Evolutionary conservation across 2,888 invertebrate genomes (phyloP).

Genomic region (Drosophila rubida): DNA sequence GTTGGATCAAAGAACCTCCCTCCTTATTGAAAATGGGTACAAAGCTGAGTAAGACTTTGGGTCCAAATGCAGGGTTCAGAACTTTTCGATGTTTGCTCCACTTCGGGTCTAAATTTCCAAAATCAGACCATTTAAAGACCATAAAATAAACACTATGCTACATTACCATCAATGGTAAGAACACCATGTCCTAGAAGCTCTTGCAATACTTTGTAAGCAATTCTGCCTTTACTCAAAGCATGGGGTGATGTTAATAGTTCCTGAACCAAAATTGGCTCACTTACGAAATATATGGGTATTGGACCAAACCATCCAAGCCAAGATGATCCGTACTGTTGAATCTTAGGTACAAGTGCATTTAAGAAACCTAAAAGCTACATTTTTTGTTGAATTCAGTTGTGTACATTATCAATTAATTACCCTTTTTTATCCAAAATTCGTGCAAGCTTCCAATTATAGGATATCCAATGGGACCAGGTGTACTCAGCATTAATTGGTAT

Average conservation of each 20-base stretch:
- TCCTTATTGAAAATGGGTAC: conserved; percentile 75
- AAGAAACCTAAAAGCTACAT: background rate
- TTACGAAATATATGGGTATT: conserved; percentile 69
- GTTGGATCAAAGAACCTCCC: conserved; percentile 46
- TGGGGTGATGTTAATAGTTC: conserved; percentile 70
- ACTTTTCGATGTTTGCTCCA: conserved; percentile 76
- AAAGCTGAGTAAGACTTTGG: conserved; percentile 73
- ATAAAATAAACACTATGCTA: background rate
- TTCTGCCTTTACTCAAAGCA: conserved; percentile 64
- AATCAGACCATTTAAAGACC: background rate
- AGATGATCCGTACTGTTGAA: conserved; percentile 55
- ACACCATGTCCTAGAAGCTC: conserved; percentile 71
- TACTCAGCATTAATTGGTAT: conserved; percentile 3
- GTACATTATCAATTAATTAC: background rate
- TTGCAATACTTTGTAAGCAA: conserved; percentile 56
- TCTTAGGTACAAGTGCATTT: background rate
- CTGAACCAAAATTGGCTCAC: conserved; percentile 69
- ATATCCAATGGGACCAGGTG: conserved; percentile 16
- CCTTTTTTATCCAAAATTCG: background rate
- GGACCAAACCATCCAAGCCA: conserved; percentile 78
- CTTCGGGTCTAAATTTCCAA: conserved; percentile 46
- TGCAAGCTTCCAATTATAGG: conserved; percentile 11
- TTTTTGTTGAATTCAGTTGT: background rate
- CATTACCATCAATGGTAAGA: conserved; percentile 63
- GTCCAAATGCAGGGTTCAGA: conserved; percentile 75